A percentile compares a stretch with the other conserved stretches of the same genome.
These are phyloP conservation scores for Oreochromis spilurus DNA, from an alignment of 2,113 vertebrate species.

Conservation along the genomic window DNA sequence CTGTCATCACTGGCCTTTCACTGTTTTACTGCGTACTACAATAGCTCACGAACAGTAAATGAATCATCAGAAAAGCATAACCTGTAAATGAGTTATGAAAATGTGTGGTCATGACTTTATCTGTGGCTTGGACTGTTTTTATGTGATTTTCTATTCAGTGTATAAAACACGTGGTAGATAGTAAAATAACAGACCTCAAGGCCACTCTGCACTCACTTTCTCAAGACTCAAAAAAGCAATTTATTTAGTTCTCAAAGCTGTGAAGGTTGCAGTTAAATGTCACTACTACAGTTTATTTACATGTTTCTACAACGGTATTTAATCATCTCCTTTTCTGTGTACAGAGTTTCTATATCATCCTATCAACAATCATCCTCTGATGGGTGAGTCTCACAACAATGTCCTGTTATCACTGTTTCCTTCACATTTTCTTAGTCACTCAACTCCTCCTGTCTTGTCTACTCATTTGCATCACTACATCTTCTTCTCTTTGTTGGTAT, in stretches of 20 bases:
- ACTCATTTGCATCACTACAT: background rate
- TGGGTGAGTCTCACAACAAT: background rate
- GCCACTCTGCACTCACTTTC: background rate
- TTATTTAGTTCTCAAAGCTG: conserved; percentile 52
- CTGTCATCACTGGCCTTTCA: background rate
- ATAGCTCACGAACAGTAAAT: conserved; percentile 3
- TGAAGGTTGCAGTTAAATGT: conserved; percentile 1
- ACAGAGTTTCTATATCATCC: conserved; percentile 16
- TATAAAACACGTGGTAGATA: background rate
- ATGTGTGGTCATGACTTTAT: conserved; percentile 3
- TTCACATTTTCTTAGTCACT: background rate
- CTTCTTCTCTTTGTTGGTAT: background rate
- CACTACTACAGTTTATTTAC: conserved; percentile 62
- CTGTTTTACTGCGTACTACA: background rate
- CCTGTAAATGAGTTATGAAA: conserved; percentile 3
- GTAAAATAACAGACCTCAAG: background rate
- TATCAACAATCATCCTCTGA: background rate
- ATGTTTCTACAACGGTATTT: conserved; percentile 27
- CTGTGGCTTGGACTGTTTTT: background rate
- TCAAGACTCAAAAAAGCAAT: conserved; percentile 44
- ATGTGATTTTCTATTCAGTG: background rate
- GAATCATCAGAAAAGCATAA: conserved; percentile 17
- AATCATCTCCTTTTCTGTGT: background rate
- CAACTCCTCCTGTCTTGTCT: background rate
- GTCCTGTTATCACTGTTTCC: conserved; percentile 3